These are phyloP conservation scores for Drosophila percnosoma DNA, from an alignment of 2,888 invertebrate species.

Conservation along the genomic window DNA sequence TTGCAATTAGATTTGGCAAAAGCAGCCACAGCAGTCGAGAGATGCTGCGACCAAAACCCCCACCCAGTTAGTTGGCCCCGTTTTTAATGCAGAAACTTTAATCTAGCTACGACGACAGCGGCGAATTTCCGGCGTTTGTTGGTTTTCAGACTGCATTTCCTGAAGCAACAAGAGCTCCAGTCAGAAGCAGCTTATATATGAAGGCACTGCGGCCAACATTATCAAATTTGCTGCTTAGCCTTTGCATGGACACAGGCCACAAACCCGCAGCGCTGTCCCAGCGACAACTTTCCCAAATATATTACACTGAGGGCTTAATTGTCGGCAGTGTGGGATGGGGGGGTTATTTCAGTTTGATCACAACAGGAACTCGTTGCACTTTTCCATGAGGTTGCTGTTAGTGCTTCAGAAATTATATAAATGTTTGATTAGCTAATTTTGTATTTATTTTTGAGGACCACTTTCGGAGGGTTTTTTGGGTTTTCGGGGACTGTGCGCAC, in stretches of 20 bases:
- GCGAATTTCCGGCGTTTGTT: conserved; percentile 73
- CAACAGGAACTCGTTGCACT: conserved; percentile 53
- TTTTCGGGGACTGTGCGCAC: background rate
- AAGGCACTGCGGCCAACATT: conserved; percentile 53
- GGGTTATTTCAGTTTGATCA: conserved; percentile 32
- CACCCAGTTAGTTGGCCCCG: conserved; percentile 26
- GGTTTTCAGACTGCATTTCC: conserved; percentile 71
- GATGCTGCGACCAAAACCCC: background rate
- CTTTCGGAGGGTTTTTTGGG: conserved; percentile 9
- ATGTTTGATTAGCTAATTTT: conserved; percentile 69
- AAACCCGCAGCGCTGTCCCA: conserved; percentile 14
- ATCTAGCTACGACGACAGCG: conserved; percentile 58
- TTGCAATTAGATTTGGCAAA: conserved; percentile 76
- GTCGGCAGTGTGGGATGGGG: conserved; percentile 32
- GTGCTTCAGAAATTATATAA: conserved; percentile 67
- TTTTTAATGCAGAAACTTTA: conserved; percentile 77
- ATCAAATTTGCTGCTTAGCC: conserved; percentile 64
- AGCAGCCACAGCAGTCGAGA: conserved; percentile 61
- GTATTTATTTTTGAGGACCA: conserved; percentile 12
- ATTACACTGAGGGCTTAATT: conserved; percentile 52
- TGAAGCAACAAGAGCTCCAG: conserved; percentile 26
- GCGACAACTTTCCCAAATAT: conserved; percentile 34
- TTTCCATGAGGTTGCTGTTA: conserved; percentile 57
- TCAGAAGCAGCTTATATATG: conserved; percentile 22
- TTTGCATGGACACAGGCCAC: conserved; percentile 41